phyloP scores from a whole-genome alignment of 1,140 invertebrate genomes.

The Monomorium pharaonis region DNA sequence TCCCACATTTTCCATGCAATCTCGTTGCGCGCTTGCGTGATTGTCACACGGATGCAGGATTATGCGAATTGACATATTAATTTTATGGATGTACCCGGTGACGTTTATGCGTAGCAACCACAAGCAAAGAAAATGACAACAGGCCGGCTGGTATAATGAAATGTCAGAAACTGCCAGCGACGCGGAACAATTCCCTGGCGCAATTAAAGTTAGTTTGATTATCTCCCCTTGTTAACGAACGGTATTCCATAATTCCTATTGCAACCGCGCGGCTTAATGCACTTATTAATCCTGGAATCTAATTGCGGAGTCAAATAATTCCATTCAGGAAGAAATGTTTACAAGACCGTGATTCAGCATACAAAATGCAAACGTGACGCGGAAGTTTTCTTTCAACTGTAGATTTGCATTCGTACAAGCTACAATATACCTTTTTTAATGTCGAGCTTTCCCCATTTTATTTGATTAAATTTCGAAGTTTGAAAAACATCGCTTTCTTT shows the following conservation, averaged over 20 bases:
- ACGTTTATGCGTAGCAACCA: neutral
- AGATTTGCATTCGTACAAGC: neutral
- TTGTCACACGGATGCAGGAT: neutral
- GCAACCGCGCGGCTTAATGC: neutral
- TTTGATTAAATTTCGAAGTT: neutral
- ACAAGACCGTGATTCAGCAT: slow-evolving; percentile 1
- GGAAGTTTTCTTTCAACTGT: neutral
- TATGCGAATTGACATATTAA: slow-evolving; percentile 26
- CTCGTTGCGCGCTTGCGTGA: neutral
- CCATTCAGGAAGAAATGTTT: slow-evolving; percentile 1
- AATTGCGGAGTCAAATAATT: slow-evolving; percentile 3
- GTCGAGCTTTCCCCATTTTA: neutral
- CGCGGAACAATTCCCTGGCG: slow-evolving; percentile 14
- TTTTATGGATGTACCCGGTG: slow-evolving; percentile 4
- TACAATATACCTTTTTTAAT: neutral
- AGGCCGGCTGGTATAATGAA: slow-evolving; percentile 8
- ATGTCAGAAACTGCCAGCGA: slow-evolving; percentile 12
- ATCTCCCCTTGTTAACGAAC: slow-evolving; percentile 21
- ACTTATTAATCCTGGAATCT: slow-evolving; percentile 31
- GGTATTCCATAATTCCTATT: neutral
- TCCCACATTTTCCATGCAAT: slow-evolving; percentile 8
- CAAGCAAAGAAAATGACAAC: slow-evolving; percentile 9
- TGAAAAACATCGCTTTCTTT: neutral
- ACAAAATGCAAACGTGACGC: neutral
- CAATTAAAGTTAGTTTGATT: slow-evolving; percentile 44